phyloP scores from a whole-genome alignment of 2,888 invertebrate species.

The Chymomyza procnemis region DNA sequence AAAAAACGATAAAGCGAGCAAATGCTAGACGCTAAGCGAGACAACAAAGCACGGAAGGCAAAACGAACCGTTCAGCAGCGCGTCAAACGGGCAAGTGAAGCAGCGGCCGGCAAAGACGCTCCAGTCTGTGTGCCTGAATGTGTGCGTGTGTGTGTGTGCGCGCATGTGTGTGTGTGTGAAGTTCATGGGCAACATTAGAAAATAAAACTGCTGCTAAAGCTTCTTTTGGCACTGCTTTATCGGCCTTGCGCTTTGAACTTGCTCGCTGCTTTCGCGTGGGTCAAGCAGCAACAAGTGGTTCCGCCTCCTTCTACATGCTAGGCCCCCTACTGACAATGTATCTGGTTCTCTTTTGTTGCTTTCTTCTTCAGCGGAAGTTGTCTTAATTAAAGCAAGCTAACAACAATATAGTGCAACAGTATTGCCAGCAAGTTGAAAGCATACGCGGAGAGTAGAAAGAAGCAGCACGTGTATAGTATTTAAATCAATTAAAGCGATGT shows the following conservation, averaged over 20 bases:
- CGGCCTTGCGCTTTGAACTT: constrained; percentile 4
- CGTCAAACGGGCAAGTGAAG: constrained; percentile 22
- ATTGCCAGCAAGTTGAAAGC: too few species aligned
- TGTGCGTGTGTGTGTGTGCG: neutral
- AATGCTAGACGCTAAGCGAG: neutral
- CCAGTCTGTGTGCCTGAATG: too few species aligned
- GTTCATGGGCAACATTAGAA: neutral
- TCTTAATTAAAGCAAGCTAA: neutral
- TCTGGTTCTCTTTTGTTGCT: neutral
- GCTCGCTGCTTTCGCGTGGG: neutral
- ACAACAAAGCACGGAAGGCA: neutral
- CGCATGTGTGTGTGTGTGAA: neutral
- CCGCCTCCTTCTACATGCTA: too few species aligned
- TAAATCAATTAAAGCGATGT: too few species aligned
- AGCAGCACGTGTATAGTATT: too few species aligned
- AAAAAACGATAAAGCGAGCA: neutral
- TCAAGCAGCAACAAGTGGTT: neutral
- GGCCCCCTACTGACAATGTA: too few species aligned
- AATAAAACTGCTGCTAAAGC: neutral
- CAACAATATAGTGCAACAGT: neutral
- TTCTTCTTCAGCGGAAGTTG: neutral
- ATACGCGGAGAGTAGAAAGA: too few species aligned
- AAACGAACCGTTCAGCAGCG: constrained; percentile 12
- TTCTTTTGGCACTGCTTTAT: constrained; percentile 16
- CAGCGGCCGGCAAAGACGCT: neutral